Evolutionary conservation across 2,113 vertebrate species (phyloP).

Genomic region (Falco punctatus): DNA sequence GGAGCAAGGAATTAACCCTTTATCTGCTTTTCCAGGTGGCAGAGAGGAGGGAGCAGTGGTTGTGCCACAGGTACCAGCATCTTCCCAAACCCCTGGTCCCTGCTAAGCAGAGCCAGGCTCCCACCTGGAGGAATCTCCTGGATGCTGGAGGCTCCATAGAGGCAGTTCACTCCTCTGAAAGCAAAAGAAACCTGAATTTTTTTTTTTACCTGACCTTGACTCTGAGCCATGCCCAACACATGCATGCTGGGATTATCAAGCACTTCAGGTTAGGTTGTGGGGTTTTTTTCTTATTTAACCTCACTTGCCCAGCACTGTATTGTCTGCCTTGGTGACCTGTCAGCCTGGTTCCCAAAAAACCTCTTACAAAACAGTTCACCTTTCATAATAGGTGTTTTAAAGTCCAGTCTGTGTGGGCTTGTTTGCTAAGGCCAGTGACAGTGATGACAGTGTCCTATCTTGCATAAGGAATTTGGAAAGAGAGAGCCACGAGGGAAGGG

Average conservation of each 20-base stretch:
- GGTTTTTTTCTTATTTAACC: neutral
- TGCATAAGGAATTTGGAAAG: neutral
- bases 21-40: neutral
- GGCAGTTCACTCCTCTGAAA: neutral
- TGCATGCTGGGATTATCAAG: neutral
- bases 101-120: neutral
- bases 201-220: neutral
- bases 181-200: neutral
- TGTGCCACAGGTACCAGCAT: fast-evolving
- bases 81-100: neutral
- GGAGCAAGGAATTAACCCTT: neutral
- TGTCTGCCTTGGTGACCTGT: neutral
- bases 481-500: neutral
- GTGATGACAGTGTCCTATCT: neutral
- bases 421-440: neutral
- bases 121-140: neutral
- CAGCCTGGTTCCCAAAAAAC: neutral
- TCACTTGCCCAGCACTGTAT: neutral
- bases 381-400: neutral
- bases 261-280: neutral
- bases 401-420: neutral
- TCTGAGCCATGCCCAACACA: neutral
- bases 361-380: neutral
- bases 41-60: neutral
- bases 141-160: neutral